Conservation (phyloP, 2,888 invertebrate genomes). For the Drosophila borealis region DNA sequence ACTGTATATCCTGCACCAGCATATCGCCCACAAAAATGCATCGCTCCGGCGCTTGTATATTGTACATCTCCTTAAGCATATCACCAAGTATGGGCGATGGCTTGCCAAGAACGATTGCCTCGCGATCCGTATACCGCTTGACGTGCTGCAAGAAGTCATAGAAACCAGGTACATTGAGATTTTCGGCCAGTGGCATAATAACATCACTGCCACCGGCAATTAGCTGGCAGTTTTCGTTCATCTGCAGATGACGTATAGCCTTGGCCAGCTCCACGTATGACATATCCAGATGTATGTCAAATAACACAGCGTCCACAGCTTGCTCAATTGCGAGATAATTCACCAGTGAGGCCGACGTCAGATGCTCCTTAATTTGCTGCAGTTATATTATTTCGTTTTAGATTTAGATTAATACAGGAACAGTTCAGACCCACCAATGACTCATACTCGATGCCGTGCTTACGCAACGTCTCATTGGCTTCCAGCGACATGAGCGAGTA, state of each 20-base stretch:
- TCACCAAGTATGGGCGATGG: constrained; percentile 84
- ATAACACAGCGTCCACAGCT: constrained; percentile 85
- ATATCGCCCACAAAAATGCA: constrained; percentile 94
- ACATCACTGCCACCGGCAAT: constrained; percentile 84
- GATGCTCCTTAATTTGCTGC: constrained; percentile 70
- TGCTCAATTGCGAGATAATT: constrained; percentile 51
- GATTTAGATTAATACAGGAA: neutral
- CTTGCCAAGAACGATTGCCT: constrained; percentile 84
- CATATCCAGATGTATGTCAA: constrained; percentile 85
- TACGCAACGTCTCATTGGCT: constrained; percentile 81
- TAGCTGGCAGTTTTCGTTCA: constrained; percentile 84
- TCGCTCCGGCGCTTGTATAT: constrained; percentile 87
- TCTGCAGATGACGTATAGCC: constrained; percentile 84
- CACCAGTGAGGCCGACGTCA: constrained; percentile 59
- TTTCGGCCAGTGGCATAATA: constrained; percentile 73
- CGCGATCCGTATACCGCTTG: constrained; percentile 76
- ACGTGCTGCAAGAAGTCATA: constrained; percentile 71
- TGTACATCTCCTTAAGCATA: constrained; percentile 80
- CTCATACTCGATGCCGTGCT: constrained; percentile 84
- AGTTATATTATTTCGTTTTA: neutral
- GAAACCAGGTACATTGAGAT: constrained; percentile 79
- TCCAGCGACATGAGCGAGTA: constrained; percentile 83
- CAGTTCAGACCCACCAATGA: constrained; percentile 76
- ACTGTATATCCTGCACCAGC: constrained; percentile 91
- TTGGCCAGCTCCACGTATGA: constrained; percentile 85